Conservation (phyloP, 2,888 invertebrate genomes). For the Tetropium fuscum region DNA sequence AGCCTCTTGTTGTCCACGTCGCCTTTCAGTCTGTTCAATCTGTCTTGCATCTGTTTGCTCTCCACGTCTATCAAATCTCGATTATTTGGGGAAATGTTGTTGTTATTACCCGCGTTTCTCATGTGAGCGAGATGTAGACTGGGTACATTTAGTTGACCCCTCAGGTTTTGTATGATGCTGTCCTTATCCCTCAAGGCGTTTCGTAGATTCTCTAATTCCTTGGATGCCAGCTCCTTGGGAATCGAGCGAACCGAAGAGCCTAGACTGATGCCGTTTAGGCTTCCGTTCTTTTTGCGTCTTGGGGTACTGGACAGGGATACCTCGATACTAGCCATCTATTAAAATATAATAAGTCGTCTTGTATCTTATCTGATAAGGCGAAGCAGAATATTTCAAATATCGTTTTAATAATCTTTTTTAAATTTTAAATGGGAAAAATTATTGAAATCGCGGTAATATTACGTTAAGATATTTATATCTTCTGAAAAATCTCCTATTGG, state of each 20-base stretch:
- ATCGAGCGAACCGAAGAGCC: constrained; percentile 60
- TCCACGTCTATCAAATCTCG: constrained; percentile 68
- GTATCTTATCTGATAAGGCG: too few species aligned
- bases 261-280: constrained; percentile 55
- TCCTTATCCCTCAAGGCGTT: constrained; percentile 84
- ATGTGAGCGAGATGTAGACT: constrained; percentile 44
- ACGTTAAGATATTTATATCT: too few species aligned
- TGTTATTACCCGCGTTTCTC: constrained; percentile 39
- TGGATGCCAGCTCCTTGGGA: constrained; percentile 65
- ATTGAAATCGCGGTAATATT: too few species aligned
- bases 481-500: too few species aligned
- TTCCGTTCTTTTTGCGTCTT: constrained; percentile 69
- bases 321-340: constrained; percentile 87
- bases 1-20: constrained; percentile 84
- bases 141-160: constrained; percentile 76
- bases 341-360: constrained; percentile 37
- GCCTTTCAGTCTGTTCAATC: constrained; percentile 70
- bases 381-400: too few species aligned
- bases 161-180: constrained; percentile 82
- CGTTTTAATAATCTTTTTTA: too few species aligned
- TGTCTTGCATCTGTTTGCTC: constrained; percentile 71
- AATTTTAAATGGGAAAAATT: too few species aligned
- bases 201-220: constrained; percentile 77
- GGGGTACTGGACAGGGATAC: constrained; percentile 80
- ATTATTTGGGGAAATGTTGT: constrained; percentile 53